Conservation (phyloP, 2,888 invertebrate genomes). For the Drosophila peninsularis region DNA sequence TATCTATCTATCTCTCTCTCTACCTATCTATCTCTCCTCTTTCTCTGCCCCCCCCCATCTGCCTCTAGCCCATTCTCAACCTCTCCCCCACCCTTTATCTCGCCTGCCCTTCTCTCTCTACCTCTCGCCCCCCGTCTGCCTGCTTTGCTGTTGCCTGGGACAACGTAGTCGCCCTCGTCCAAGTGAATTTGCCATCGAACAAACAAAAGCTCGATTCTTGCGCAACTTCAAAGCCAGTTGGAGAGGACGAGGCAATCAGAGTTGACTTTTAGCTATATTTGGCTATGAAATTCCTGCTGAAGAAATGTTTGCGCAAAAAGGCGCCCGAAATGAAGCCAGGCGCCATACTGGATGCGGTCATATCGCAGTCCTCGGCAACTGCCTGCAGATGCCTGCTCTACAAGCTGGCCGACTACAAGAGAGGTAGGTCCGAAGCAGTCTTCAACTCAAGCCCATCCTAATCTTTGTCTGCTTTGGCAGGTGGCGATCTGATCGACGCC, state of each 20-base stretch:
- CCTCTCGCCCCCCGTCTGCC: not conserved
- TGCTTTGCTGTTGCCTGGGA: conserved; percentile 32
- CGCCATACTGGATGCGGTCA: conserved; percentile 94
- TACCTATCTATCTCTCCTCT: not conserved
- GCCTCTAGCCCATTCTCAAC: not conserved
- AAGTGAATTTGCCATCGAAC: conserved; percentile 52
- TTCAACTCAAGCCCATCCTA: too few relatives aligned
- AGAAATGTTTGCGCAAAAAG: conserved; percentile 84
- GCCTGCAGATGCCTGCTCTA: conserved; percentile 95
- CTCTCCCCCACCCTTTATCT: not conserved
- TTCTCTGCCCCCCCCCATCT: not conserved
- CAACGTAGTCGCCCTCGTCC: conserved; percentile 25
- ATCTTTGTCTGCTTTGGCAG: conserved; percentile 78
- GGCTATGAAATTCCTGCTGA: conserved; percentile 81
- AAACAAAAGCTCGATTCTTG: conserved; percentile 49
- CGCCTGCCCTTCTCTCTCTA: not conserved
- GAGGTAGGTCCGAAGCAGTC: conserved; percentile 86
- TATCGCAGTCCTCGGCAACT: conserved; percentile 92
- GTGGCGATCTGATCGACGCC: conserved; percentile 94
- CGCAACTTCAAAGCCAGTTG: conserved; percentile 18
- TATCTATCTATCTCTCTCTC: not conserved
- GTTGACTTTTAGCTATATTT: not conserved
- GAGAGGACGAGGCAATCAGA: not conserved
- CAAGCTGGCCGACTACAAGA: conserved; percentile 95
- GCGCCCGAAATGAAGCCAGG: conserved; percentile 86